Evolutionary conservation across 2,888 invertebrate genomes (phyloP).

Genomic region (Willowsia nigromaculata): DNA sequence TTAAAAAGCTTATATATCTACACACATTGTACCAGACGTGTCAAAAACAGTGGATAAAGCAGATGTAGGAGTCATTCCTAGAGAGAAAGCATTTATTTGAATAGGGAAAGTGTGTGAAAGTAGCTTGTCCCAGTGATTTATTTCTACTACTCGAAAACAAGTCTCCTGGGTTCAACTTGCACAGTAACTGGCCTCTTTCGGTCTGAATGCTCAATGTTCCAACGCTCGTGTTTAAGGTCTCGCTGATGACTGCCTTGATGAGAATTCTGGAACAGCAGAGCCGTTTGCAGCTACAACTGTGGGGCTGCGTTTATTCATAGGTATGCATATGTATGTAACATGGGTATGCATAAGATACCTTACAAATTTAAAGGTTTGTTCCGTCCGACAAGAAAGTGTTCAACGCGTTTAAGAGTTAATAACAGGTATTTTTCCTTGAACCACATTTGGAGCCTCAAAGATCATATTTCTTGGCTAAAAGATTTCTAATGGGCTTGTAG

Average conservation of each 20-base stretch:
- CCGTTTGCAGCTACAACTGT: neutral
- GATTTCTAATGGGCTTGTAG: too few relatives aligned
- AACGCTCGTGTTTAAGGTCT: neutral
- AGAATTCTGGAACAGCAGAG: neutral
- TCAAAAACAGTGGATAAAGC: slow-evolving; percentile 13
- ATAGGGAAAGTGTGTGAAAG: slow-evolving; percentile 54
- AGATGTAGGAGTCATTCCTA: neutral
- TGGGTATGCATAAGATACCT: neutral
- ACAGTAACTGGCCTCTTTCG: slow-evolving; percentile 25
- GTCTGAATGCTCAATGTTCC: neutral
- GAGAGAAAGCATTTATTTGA: slow-evolving; percentile 33
- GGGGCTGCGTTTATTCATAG: too few relatives aligned
- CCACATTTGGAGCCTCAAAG: too few relatives aligned
- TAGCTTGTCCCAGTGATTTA: slow-evolving; percentile 60
- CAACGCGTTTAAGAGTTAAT: too few relatives aligned
- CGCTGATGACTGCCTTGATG: neutral
- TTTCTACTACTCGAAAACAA: slow-evolving; percentile 47
- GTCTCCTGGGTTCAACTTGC: slow-evolving; percentile 50
- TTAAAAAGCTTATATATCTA: too few relatives aligned
- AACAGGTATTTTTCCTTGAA: too few relatives aligned
- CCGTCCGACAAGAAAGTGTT: too few relatives aligned
- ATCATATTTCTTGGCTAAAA: too few relatives aligned
- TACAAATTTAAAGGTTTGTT: too few relatives aligned
- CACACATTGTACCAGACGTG: neutral
- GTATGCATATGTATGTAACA: neutral